A percentile compares a stretch with the other conserved stretches of the same genome.
phyloP scores from a whole-genome alignment of 2,113 vertebrate genomes.

The Perca fluviatilis region DNA sequence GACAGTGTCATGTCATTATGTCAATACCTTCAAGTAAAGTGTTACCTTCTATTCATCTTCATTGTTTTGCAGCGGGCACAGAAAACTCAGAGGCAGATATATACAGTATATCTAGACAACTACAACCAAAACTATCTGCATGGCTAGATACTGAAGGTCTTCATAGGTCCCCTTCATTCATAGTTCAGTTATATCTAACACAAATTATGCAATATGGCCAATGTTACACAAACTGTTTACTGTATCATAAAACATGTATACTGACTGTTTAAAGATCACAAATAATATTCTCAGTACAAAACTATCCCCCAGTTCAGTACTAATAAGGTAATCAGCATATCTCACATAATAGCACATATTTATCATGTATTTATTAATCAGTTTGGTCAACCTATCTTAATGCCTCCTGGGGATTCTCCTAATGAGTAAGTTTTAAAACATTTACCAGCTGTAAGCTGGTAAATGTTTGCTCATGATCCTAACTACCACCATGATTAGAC shows the following conservation, averaged over 20 bases:
- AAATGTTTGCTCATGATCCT: constrained; percentile 43
- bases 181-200: neutral
- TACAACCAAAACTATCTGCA: neutral
- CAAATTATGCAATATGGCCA: neutral
- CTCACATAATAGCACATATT: constrained; percentile 32
- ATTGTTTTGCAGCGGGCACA: neutral
- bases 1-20: too few species aligned
- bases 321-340: constrained; percentile 31
- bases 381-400: constrained; percentile 1
- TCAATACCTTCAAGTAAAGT: too few species aligned
- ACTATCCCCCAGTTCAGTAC: constrained; percentile 7
- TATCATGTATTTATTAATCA: constrained; percentile 41
- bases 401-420: constrained; percentile 40
- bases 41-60: neutral
- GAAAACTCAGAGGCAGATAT: neutral
- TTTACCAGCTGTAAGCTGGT: too few species aligned
- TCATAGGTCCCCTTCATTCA: too few species aligned
- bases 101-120: neutral
- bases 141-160: too few species aligned
- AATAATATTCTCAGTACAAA: neutral
- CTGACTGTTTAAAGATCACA: constrained; percentile 14
- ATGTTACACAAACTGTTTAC: neutral
- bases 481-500: constrained; percentile 42
- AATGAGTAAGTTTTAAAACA: constrained; percentile 36
- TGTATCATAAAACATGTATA: constrained; percentile 33